Percentiles rank a stretch among this genome's conserved stretches.
Conservation (phyloP, 2,888 invertebrate genomes). For the Acleris holmiana region DNA sequence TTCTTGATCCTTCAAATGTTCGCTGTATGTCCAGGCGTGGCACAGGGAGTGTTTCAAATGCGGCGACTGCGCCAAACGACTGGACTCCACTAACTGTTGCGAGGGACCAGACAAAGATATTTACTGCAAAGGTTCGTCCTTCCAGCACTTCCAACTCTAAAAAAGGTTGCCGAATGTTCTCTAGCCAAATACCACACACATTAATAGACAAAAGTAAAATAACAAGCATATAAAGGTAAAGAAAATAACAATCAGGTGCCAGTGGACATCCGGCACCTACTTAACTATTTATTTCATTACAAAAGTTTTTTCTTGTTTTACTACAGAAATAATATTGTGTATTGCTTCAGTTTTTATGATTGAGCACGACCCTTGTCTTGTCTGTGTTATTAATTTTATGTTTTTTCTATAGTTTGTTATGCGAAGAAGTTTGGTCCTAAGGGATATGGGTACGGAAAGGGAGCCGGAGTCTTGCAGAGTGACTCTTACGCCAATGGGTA, state of each 20-base stretch:
- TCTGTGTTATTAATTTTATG: constrained; percentile 55
- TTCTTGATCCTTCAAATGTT: constrained; percentile 55
- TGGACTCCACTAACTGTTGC: constrained; percentile 96
- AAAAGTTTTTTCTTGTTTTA: constrained; percentile 3
- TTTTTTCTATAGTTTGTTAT: constrained; percentile 92
- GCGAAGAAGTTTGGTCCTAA: constrained; percentile 98
- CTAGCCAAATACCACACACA: not conserved
- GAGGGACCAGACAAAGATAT: constrained; percentile 98
- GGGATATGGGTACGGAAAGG: constrained; percentile 98
- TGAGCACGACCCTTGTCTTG: constrained; percentile 33
- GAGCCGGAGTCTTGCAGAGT: constrained; percentile 96
- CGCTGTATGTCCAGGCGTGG: constrained; percentile 89
- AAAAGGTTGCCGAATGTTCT: not conserved
- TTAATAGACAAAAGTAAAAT: too few relatives aligned
- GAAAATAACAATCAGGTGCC: constrained; percentile 1
- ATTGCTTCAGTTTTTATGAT: constrained; percentile 21
- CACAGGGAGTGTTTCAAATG: constrained; percentile 98
- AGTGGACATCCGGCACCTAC: constrained; percentile 11
- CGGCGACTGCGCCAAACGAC: constrained; percentile 92
- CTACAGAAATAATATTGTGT: not conserved
- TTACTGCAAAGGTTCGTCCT: constrained; percentile 95
- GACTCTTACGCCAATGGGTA: constrained; percentile 94
- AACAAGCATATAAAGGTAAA: not conserved
- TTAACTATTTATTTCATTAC: constrained; percentile 6
- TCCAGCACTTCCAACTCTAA: constrained; percentile 39